Conservation (phyloP, 2,797 vertebrate genomes). For the Melanogrammus aeglefinus region DNA sequence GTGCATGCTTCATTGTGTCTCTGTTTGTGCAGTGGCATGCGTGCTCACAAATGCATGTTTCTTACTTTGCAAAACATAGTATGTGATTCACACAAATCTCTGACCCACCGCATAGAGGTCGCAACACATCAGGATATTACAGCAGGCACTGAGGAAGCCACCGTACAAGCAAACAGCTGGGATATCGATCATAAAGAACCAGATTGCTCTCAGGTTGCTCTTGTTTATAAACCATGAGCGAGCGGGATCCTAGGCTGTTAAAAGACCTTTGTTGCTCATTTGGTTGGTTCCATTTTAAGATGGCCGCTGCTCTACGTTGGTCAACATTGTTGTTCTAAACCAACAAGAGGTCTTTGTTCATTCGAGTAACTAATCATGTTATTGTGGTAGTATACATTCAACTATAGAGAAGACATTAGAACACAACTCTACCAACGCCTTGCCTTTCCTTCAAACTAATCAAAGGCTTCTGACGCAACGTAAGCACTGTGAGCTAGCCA, state of each 20-base stretch:
- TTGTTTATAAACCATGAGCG: too few relatives aligned
- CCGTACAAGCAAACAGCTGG: constrained; percentile 36
- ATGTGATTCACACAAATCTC: constrained; percentile 38
- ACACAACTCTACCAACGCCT: not conserved
- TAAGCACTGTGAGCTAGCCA: constrained; percentile 22
- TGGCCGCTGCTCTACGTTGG: not conserved
- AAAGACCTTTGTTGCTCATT: not conserved
- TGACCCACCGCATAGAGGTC: constrained; percentile 18
- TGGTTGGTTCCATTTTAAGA: not conserved
- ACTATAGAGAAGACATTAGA: not conserved
- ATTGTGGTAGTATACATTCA: not conserved
- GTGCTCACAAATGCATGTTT: constrained; percentile 7
- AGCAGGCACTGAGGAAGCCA: constrained; percentile 23
- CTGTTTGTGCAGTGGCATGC: constrained; percentile 20
- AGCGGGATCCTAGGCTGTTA: not conserved
- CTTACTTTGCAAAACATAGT: constrained; percentile 18
- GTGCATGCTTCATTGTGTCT: constrained; percentile 28
- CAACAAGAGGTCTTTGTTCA: not conserved
- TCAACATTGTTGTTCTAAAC: not conserved
- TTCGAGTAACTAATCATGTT: not conserved
- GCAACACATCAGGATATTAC: constrained; percentile 23
- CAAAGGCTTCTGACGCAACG: constrained; percentile 23
- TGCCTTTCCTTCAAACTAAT: constrained; percentile 20
- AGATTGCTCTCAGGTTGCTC: not conserved
- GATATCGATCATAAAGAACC: not conserved